phyloP scores from a whole-genome alignment of 2,888 invertebrate genomes.

The Philonicus albiceps region DNA sequence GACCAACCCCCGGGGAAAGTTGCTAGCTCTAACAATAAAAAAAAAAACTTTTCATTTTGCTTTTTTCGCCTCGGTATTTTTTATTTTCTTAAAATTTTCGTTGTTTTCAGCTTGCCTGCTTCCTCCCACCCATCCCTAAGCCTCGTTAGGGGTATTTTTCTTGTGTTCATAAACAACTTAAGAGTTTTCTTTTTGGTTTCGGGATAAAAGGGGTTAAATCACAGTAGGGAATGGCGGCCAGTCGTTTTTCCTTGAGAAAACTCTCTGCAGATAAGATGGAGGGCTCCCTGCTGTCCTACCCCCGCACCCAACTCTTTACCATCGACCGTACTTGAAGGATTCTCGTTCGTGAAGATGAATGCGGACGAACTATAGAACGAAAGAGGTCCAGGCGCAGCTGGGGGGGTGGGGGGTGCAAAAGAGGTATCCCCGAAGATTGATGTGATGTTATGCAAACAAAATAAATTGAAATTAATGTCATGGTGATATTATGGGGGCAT shows the following conservation, averaged over 20 bases:
- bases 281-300: background rate
- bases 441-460: slow-evolving; percentile 37
- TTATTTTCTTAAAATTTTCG: slow-evolving; percentile 2
- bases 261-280: background rate
- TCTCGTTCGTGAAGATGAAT: slow-evolving; percentile 23
- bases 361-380: background rate
- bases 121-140: background rate
- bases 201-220: slow-evolving; percentile 35
- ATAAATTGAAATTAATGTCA: slow-evolving; percentile 40
- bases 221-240: slow-evolving; percentile 11
- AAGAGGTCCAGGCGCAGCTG: background rate
- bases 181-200: slow-evolving; percentile 22
- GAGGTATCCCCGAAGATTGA: slow-evolving; percentile 36
- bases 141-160: slow-evolving; percentile 33
- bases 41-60: background rate
- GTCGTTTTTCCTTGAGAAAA: slow-evolving; percentile 6
- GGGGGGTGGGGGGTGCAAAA: background rate
- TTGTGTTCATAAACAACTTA: slow-evolving; percentile 38
- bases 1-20: background rate
- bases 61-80: background rate
- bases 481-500: slow-evolving; percentile 37
- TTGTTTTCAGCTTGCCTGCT: background rate
- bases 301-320: background rate
- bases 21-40: slow-evolving; percentile 2
- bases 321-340: background rate